Conservation (phyloP, 2,888 invertebrate species). For the Aleiodes testaceus region DNA sequence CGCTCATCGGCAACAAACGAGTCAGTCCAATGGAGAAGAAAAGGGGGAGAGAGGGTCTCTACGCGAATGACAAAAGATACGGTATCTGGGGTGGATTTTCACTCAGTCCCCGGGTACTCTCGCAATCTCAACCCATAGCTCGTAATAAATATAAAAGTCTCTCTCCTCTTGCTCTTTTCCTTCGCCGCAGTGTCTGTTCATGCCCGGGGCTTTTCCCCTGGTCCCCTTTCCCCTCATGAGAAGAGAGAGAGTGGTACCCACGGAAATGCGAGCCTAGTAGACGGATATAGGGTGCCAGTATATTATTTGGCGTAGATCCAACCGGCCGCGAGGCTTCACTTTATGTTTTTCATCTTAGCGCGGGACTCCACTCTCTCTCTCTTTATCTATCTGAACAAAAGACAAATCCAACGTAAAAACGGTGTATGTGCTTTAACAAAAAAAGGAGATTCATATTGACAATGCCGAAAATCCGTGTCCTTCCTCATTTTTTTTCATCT, state of each 20-base stretch:
- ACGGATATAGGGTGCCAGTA: slow-evolving; percentile 65
- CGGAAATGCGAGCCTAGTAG: slow-evolving; percentile 48
- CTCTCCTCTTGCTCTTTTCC: slow-evolving; percentile 45
- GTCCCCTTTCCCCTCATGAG: background rate
- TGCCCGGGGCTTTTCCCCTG: slow-evolving; percentile 3
- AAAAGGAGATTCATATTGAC: slow-evolving; percentile 32
- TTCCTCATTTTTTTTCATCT: slow-evolving; percentile 33
- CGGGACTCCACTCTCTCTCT: slow-evolving; percentile 52
- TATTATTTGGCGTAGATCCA: slow-evolving; percentile 72
- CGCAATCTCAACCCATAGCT: slow-evolving; percentile 63
- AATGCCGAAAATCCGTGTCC: slow-evolving; percentile 35
- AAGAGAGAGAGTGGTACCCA: slow-evolving; percentile 35
- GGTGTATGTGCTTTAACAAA: slow-evolving; percentile 16
- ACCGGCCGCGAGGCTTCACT: slow-evolving; percentile 69
- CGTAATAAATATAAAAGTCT: slow-evolving; percentile 71
- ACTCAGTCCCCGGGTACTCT: slow-evolving; percentile 51
- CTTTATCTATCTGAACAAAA: slow-evolving; percentile 50
- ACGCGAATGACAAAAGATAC: slow-evolving; percentile 63
- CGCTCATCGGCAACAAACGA: slow-evolving; percentile 5
- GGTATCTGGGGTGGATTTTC: slow-evolving; percentile 40
- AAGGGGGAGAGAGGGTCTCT: slow-evolving; percentile 47
- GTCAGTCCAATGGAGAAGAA: slow-evolving; percentile 16
- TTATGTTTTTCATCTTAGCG: slow-evolving; percentile 71
- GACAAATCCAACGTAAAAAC: slow-evolving; percentile 49
- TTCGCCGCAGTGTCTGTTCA: slow-evolving; percentile 7